These are phyloP conservation scores for Protonemura montana DNA, from an alignment of 2,888 invertebrate species.

Conservation along the genomic window DNA sequence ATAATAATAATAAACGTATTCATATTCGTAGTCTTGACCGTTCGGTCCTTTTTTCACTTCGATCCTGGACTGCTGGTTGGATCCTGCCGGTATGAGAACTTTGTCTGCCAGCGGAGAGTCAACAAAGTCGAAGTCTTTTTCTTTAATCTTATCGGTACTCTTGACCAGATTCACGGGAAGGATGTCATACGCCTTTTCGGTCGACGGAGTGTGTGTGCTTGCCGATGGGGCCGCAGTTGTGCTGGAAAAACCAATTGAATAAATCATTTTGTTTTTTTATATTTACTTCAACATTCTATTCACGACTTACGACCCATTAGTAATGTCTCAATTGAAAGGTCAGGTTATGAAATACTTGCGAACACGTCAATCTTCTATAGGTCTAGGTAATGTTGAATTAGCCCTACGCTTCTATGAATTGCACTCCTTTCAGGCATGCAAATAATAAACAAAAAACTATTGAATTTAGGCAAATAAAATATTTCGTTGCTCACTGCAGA, in stretches of 20 bases:
- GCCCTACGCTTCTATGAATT: neutral
- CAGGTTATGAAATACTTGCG: neutral
- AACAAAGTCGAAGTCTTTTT: slow-evolving; percentile 53
- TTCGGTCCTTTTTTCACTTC: slow-evolving; percentile 89
- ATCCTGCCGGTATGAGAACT: slow-evolving; percentile 51
- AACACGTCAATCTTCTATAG: neutral
- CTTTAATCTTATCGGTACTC: slow-evolving; percentile 37
- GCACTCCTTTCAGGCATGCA: neutral
- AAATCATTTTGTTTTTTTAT: neutral
- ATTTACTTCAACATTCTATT: neutral
- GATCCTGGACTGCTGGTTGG: slow-evolving; percentile 69
- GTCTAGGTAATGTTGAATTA: neutral
- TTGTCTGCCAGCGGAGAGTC: slow-evolving; percentile 54
- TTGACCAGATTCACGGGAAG: slow-evolving; percentile 49
- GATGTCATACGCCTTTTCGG: slow-evolving; percentile 48
- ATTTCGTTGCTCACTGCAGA: neutral
- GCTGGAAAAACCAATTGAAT: neutral
- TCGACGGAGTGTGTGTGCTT: neutral
- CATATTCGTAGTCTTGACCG: slow-evolving; percentile 90
- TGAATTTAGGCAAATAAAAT: neutral
- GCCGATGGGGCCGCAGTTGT: slow-evolving; percentile 37
- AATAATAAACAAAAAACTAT: neutral
- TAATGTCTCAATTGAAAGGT: neutral
- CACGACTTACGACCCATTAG: neutral
- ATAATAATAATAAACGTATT: slow-evolving; percentile 90